Base-by-base conservation (phyloP, 2,797 vertebrate genomes). In the Chanos chanos region DNA sequence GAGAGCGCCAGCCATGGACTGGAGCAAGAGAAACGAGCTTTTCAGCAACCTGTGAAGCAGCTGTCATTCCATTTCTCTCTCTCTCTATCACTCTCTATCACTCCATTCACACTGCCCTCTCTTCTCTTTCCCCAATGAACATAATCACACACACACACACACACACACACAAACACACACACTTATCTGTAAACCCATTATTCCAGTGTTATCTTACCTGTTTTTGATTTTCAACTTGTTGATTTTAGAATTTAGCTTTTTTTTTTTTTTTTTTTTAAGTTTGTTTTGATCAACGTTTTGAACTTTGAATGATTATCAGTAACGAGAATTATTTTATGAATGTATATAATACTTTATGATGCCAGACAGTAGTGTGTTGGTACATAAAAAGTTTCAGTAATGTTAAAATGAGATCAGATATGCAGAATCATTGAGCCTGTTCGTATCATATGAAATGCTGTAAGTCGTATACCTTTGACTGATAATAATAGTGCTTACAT, bases 21-120 rank as follows among this genome's bases (percentile, higher is more conserved):
- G 96, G 96, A 95, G 89, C 91, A 96, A 96, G 92, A 94, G 94
- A 84, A 97, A 97, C 0, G 94, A 98, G 81, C 89, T 99, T 60
- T 99, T 99, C 81, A 92, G 96, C 86, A 99, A 95, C 77, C 83
- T 99, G 75, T 98, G 88, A 92, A 79, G 13, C 12, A n/a, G 43
- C 4, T n/a, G n/a, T n/a, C n/a, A n/a, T n/a, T n/a, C n/a, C n/a
- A n/a, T n/a, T n/a, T n/a, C n/a, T n/a, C n/a, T n/a, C n/a, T n/a
- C n/a, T n/a, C n/a, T n/a, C n/a, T n/a, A n/a, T n/a, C n/a, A n/a
- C n/a, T n/a, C n/a, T 7, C 4, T 34, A 31, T 18, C 7, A 61
- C 16, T 4, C n/a, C 4, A 28, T 57, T 12, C 37, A 49, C 45
- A 15, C 13, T 13, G 27, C 9, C 22, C 2, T 5, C 12, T 19